Evolutionary conservation across 2,797 vertebrate species (phyloP).

Genomic region (Epinephelus coioides): DNA sequence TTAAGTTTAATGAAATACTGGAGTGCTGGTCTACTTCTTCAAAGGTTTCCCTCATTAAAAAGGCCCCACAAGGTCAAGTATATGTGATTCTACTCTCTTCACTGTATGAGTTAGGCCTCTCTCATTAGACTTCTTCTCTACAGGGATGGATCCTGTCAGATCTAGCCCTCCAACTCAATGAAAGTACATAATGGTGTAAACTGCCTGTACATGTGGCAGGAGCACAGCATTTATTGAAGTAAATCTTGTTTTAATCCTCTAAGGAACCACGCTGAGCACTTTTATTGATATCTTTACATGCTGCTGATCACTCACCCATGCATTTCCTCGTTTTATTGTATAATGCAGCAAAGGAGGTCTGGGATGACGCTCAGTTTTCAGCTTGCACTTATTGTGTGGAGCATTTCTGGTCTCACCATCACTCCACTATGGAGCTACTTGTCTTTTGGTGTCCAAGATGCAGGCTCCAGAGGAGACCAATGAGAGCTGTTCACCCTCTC

Average conservation of each 20-base stretch:
- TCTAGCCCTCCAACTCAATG: slow-evolving; percentile 26
- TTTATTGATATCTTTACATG: slow-evolving; percentile 28
- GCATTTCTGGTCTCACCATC: background rate
- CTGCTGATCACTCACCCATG: slow-evolving; percentile 14
- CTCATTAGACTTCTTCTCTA: slow-evolving; percentile 52
- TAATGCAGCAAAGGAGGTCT: background rate
- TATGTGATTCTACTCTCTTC: slow-evolving; percentile 45
- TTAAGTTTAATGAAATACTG: slow-evolving; percentile 78
- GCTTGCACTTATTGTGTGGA: background rate
- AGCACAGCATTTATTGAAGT: slow-evolving; percentile 32
- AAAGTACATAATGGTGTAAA: slow-evolving; percentile 31
- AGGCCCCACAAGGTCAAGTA: slow-evolving; percentile 65
- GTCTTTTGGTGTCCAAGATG: slow-evolving; percentile 9
- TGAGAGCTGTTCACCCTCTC: background rate
- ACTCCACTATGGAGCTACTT: slow-evolving; percentile 10
- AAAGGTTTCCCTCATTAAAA: slow-evolving; percentile 73
- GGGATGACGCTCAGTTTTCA: background rate
- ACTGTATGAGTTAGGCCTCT: slow-evolving; percentile 36
- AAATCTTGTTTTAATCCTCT: slow-evolving; percentile 39
- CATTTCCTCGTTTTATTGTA: background rate
- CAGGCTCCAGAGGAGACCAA: background rate
- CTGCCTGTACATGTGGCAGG: background rate
- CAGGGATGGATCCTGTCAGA: slow-evolving; percentile 33
- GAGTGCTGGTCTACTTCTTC: slow-evolving; percentile 47
- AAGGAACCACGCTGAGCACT: background rate